A percentile compares a stretch with the other conserved stretches of the same genome.
Conservation (phyloP, 2,888 invertebrate genomes). For the Andrena haemorrhoa region DNA sequence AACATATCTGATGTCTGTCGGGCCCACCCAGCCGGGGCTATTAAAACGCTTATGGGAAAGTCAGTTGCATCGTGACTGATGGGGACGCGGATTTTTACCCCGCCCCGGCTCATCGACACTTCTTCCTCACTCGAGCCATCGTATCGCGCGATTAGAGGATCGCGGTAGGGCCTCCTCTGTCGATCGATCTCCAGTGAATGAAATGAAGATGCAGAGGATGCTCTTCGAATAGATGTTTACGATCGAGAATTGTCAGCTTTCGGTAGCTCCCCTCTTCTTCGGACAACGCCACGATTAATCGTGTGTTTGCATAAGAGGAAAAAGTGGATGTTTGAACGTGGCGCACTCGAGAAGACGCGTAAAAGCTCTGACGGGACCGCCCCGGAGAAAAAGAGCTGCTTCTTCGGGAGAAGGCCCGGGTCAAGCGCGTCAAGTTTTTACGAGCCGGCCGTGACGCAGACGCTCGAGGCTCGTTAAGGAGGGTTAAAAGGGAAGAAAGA, state of each 20-base stretch:
- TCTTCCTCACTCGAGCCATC: background rate
- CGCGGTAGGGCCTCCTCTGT: background rate
- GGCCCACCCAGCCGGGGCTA: constrained; percentile 82
- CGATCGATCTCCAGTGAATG: background rate
- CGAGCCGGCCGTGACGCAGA: constrained; percentile 36
- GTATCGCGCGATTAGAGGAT: background rate
- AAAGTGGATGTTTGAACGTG: constrained; percentile 23
- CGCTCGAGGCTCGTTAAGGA: constrained; percentile 26
- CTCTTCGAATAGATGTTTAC: background rate
- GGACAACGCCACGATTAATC: constrained; percentile 5
- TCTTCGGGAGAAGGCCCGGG: constrained; percentile 45
- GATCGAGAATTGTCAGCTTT: background rate
- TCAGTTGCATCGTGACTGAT: constrained; percentile 43
- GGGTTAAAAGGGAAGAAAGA: constrained; percentile 32
- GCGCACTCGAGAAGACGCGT: background rate
- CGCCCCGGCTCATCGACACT: constrained; percentile 27
- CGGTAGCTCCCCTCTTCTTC: constrained; percentile 11
- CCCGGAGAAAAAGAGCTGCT: constrained; percentile 43
- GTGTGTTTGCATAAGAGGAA: background rate
- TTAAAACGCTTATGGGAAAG: constrained; percentile 83
- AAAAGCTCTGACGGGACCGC: constrained; percentile 10
- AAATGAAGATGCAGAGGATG: too few relatives aligned
- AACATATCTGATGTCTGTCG: constrained; percentile 82
- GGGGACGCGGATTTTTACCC: constrained; percentile 33
- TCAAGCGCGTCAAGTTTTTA: constrained; percentile 53